A percentile compares a stretch with the other conserved stretches of the same genome.
Conservation (phyloP, 2,113 vertebrate genomes). For the Scomber colias region DNA sequence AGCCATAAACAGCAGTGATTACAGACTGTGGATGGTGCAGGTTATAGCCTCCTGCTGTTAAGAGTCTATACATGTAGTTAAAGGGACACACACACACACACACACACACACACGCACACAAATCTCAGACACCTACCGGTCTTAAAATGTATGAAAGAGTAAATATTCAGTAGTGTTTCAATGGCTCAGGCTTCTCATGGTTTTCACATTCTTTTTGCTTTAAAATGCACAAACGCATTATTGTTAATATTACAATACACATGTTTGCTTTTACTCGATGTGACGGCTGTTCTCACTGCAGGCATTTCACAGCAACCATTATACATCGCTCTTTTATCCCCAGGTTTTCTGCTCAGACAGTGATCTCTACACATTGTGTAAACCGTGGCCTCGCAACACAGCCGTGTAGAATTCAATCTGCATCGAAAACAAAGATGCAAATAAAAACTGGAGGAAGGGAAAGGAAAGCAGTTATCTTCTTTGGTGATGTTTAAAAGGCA, state of each 20-base stretch:
- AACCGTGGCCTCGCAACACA: slow-evolving; percentile 18
- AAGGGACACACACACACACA: slow-evolving; percentile 6
- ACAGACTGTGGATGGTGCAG: slow-evolving; percentile 63
- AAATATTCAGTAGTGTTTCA: not conserved
- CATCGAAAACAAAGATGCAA: slow-evolving; percentile 8
- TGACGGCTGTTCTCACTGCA: slow-evolving; percentile 36
- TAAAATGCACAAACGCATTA: not conserved
- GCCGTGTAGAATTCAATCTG: slow-evolving; percentile 6
- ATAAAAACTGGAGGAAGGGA: not conserved
- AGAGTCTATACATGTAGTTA: slow-evolving; percentile 23
- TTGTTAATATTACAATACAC: slow-evolving; percentile 11
- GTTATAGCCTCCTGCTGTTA: slow-evolving; percentile 68
- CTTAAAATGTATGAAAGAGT: not conserved
- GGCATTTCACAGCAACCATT: slow-evolving; percentile 34
- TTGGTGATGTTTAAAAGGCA: not conserved
- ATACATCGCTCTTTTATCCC: slow-evolving; percentile 12
- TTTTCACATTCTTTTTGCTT: slow-evolving; percentile 19
- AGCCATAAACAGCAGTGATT: slow-evolving; percentile 75
- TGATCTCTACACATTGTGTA: slow-evolving; percentile 23
- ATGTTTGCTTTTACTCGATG: slow-evolving; percentile 34
- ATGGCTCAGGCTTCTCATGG: too few relatives aligned
- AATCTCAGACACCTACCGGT: too few relatives aligned
- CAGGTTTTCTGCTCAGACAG: slow-evolving; percentile 29
- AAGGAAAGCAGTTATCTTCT: not conserved
- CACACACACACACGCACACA: slow-evolving; percentile 1